A percentile compares a stretch with the other conserved stretches of the same genome.
phyloP scores from a whole-genome alignment of 2,888 invertebrate genomes.

The Auanema sp. region DNA sequence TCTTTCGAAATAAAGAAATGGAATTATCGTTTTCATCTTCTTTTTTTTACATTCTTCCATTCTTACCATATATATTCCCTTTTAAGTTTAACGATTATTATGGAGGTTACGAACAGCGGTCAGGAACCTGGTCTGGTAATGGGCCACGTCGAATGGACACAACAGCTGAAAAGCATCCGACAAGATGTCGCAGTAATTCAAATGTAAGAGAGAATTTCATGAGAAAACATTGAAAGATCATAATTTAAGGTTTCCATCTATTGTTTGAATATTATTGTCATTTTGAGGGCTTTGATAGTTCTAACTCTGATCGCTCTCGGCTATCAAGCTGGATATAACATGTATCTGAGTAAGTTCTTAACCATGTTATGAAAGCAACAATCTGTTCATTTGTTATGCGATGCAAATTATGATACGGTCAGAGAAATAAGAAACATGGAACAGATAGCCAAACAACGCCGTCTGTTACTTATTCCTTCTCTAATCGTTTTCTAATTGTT shows the following conservation, averaged over 20 bases:
- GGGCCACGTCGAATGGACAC: constrained; percentile 17
- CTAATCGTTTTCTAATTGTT: too few species aligned
- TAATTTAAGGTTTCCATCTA: constrained; percentile 6
- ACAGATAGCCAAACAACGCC: too few species aligned
- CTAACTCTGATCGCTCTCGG: background rate
- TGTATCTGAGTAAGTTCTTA: constrained; percentile 5
- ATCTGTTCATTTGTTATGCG: too few species aligned
- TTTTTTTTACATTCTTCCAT: too few species aligned
- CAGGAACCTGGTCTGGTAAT: constrained; percentile 5
- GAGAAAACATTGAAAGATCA: background rate
- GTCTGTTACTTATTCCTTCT: too few species aligned
- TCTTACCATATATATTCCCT: background rate
- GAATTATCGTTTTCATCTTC: background rate
- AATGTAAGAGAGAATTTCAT: constrained; percentile 1
- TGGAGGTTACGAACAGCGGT: constrained; percentile 30
- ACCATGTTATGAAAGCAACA: background rate
- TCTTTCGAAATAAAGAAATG: background rate
- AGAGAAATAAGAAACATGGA: too few species aligned
- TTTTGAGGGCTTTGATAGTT: background rate
- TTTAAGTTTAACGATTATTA: constrained; percentile 37
- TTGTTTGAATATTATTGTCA: constrained; percentile 1
- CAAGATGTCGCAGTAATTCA: constrained; percentile 11
- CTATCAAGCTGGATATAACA: constrained; percentile 8
- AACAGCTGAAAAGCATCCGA: constrained; percentile 2
- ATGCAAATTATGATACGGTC: too few species aligned